These are phyloP conservation scores for Cheilinus undulatus DNA, from an alignment of 2,113 vertebrate genomes.

Conservation along the genomic window DNA sequence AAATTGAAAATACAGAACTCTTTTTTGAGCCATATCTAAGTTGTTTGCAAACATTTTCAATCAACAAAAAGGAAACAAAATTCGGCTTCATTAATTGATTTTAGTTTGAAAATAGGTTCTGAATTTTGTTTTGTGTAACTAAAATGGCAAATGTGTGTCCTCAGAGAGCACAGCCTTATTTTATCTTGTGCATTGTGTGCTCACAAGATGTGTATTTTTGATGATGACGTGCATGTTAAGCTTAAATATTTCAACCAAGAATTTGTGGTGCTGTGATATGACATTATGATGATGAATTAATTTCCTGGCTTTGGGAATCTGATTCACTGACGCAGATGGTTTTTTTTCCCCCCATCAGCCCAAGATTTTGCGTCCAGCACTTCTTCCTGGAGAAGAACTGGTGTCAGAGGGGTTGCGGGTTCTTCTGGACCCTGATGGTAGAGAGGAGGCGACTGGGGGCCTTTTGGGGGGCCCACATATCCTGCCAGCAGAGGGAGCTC, in stretches of 20 bases:
- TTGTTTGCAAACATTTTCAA: too few relatives aligned
- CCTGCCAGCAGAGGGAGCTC: constrained; percentile 96
- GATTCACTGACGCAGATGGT: constrained; percentile 32
- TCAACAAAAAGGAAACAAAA: too few relatives aligned
- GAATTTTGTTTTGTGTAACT: constrained; percentile 5
- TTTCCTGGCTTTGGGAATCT: constrained; percentile 29
- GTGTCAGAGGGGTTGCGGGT: constrained; percentile 95
- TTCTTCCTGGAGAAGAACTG: constrained; percentile 96
- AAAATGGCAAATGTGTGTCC: constrained; percentile 27
- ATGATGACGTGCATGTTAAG: constrained; percentile 46
- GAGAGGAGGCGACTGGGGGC: constrained; percentile 95
- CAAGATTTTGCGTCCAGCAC: constrained; percentile 93
- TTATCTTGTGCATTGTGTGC: constrained; percentile 7
- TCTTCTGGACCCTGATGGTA: constrained; percentile 93
- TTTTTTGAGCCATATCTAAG: too few relatives aligned
- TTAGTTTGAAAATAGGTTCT: constrained; percentile 37
- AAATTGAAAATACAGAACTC: constrained; percentile 17
- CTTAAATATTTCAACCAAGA: constrained; percentile 21
- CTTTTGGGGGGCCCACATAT: constrained; percentile 95
- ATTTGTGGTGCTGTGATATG: constrained; percentile 42
- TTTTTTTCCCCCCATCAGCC: constrained; percentile 81
- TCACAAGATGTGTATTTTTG: constrained; percentile 28
- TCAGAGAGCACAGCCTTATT: constrained; percentile 25
- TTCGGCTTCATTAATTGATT: too few relatives aligned
- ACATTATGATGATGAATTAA: constrained; percentile 52